Evolutionary conservation across 2,113 vertebrate genomes (phyloP), one percentile per base, ranked within the genome.

Genomic region (Aleadryas rufinucha): DNA sequence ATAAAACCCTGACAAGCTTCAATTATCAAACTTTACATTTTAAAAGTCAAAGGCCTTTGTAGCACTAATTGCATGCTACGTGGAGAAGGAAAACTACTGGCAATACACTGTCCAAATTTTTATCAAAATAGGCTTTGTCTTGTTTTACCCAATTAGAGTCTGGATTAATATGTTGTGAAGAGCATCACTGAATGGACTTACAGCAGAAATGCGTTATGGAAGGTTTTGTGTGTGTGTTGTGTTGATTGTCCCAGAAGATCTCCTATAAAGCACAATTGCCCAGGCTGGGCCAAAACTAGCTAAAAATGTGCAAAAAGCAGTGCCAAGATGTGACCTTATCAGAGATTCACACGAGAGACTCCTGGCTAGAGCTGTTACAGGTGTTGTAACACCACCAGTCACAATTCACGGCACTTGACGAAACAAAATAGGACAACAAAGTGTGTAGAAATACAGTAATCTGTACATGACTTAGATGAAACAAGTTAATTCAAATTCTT

Each of bases 1-100:
- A 66, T 90, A 84, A 97, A 97, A 70, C 33, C 33, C 14, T 78
- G 54, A 92, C n/a, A 97, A 92, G 37, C 52, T 93, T 84, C 72
- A 86, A 57, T 85, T 94, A 65, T 23, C 13, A 76, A 65, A 57
- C 1, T 81, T 44, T 35, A 50, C 3, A 11, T 42, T n/a, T 20
- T 81, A 70, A 89, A 93, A 94, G 42, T 81, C 45, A 89, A 64
- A 88, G 76, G 92, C 17, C n/a, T 92, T 84, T 68, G 60, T 71
- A 90, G 64, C 64, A 84, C 11, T 31, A 70, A 65, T 69, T 80
- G 14, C 41, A 31, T 60, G 27, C 27, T 76, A 50, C 22, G 52
- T 30, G 60, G 66, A 61, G 86, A 84, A 70, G 45, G 49, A 83
- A 95, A 69, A 69, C 9, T 31, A 56, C 15, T n/a, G 9, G 19